Evolutionary conservation across 2,888 invertebrate genomes (phyloP).

Genomic region (Drosophila merina): DNA sequence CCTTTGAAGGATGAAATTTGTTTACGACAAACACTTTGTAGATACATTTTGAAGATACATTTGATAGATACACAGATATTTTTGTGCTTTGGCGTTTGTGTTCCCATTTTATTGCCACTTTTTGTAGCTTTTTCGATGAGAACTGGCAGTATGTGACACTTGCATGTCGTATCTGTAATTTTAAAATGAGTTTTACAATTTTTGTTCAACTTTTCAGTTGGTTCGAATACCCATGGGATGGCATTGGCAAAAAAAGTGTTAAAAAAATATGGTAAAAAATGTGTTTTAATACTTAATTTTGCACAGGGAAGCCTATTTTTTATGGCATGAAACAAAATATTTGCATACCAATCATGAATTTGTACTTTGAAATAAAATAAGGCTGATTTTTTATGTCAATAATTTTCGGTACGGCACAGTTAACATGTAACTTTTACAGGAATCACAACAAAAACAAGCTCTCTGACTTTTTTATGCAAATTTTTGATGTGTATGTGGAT

Average conservation of each 20-base stretch:
- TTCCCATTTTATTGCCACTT: background rate
- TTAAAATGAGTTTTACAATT: conserved; percentile 45
- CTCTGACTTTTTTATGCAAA: conserved; percentile 3
- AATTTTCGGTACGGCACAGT: background rate
- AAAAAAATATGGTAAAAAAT: background rate
- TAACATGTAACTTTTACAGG: background rate
- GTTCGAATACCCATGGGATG: background rate
- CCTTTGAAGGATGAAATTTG: conserved; percentile 37
- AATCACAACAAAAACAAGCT: background rate
- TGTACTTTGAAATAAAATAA: background rate
- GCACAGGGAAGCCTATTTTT: background rate
- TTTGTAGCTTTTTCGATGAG: background rate
- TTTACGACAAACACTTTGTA: conserved; percentile 67
- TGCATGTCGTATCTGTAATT: conserved; percentile 49
- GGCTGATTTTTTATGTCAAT: background rate
- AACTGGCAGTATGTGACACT: conserved; percentile 48
- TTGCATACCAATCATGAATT: conserved; percentile 1
- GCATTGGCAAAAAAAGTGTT: background rate
- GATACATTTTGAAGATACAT: conserved; percentile 42
- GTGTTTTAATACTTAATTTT: background rate
- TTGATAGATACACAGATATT: background rate
- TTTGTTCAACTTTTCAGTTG: conserved; percentile 25
- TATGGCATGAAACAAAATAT: background rate
- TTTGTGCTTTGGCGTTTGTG: background rate
- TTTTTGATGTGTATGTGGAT: conserved; percentile 14